phyloP scores from a whole-genome alignment of 2,888 invertebrate species.

The Strigamia transsilvanica region DNA sequence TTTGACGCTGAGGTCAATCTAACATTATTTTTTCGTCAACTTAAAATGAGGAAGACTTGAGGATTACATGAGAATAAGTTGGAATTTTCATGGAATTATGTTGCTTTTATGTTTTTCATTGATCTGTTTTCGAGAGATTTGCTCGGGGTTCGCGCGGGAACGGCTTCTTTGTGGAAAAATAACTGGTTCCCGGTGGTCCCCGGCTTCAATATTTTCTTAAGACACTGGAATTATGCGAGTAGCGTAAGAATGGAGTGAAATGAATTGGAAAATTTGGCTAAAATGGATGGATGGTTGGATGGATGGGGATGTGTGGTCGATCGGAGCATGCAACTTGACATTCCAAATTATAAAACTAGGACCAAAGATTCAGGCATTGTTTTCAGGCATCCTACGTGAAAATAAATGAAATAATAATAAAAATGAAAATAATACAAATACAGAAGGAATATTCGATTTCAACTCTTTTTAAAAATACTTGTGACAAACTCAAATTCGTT shows the following conservation, averaged over 20 bases:
- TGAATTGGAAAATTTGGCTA: not conserved
- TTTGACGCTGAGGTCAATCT: not conserved
- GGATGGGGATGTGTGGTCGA: too few species aligned
- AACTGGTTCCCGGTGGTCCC: not conserved
- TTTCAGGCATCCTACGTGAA: conserved; percentile 28
- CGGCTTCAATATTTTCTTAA: conserved; percentile 41
- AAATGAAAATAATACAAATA: not conserved
- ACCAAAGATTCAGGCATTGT: not conserved
- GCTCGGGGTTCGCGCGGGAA: not conserved
- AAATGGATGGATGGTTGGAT: too few species aligned
- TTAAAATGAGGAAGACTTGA: conserved; percentile 35
- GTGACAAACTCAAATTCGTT: too few species aligned
- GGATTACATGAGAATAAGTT: conserved; percentile 20
- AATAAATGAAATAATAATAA: not conserved
- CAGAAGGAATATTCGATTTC: not conserved
- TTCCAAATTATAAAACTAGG: not conserved
- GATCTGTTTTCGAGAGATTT: too few species aligned
- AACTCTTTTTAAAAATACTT: too few species aligned
- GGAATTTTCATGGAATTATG: not conserved
- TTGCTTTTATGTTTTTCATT: not conserved
- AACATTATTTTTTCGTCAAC: conserved; percentile 22
- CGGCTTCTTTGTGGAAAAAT: not conserved
- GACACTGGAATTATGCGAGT: not conserved
- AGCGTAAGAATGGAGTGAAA: not conserved
- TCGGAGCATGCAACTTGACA: not conserved